Percentiles rank a stretch among this genome's conserved stretches.
Evolutionary conservation across 2,888 invertebrate genomes (phyloP).

Genomic region (Tetheella fluctuosa): DNA sequence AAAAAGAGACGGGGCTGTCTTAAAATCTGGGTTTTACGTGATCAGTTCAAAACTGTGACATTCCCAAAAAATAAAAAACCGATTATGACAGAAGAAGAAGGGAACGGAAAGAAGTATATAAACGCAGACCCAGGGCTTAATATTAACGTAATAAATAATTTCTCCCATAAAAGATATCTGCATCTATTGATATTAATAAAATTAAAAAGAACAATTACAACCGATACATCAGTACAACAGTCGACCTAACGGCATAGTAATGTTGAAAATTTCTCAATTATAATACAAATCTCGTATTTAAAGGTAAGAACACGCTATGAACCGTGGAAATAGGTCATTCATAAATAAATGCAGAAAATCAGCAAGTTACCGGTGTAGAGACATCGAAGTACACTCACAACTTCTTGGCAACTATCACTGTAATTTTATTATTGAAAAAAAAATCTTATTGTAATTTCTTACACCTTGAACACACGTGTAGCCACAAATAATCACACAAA

Average conservation of each 20-base stretch:
- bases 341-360: conserved; percentile 44
- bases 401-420: conserved; percentile 61
- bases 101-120: too few species aligned
- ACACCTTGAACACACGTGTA: conserved; percentile 50
- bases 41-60: too few species aligned
- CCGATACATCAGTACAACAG: too few species aligned
- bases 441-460: conserved; percentile 39
- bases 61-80: too few species aligned
- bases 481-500: conserved; percentile 62
- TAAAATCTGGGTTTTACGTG: too few species aligned
- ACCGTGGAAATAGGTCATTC: conserved; percentile 36
- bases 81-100: too few species aligned
- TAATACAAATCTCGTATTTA: conserved; percentile 14
- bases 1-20: too few species aligned
- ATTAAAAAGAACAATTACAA: too few species aligned
- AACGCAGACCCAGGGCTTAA: too few species aligned
- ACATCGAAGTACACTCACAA: conserved; percentile 44
- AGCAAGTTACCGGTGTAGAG: conserved; percentile 51
- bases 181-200: neutral
- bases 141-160: too few species aligned
- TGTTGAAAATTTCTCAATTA: neutral
- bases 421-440: conserved; percentile 33
- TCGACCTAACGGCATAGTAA: neutral
- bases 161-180: too few species aligned
- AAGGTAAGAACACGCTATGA: conserved; percentile 20